Conservation (phyloP, 2,797 vertebrate genomes). For the Ataeniobius toweri region DNA sequence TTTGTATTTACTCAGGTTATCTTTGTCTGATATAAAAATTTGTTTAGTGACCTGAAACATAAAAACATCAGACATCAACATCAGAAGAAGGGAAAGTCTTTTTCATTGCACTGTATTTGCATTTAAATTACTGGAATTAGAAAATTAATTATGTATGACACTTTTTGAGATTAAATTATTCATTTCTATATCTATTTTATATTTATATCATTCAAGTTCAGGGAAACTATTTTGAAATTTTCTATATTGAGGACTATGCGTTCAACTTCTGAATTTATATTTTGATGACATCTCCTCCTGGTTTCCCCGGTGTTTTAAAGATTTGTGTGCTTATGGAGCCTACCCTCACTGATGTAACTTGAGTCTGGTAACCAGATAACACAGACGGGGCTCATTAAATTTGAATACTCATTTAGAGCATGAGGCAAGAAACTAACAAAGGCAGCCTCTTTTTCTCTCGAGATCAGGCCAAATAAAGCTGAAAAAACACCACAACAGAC, state of each 20-base stretch:
- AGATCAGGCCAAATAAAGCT: slow-evolving; percentile 4
- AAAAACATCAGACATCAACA: background rate
- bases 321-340: slow-evolving; percentile 24
- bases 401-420: slow-evolving; percentile 72
- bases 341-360: slow-evolving; percentile 64
- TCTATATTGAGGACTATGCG: background rate
- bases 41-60: background rate
- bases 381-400: slow-evolving; percentile 79
- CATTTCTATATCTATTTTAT: background rate
- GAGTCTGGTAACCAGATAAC: slow-evolving; percentile 81
- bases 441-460: background rate
- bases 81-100: background rate
- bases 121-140: background rate
- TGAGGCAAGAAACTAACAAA: slow-evolving; percentile 52
- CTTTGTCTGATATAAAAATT: background rate
- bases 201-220: background rate
- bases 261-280: background rate
- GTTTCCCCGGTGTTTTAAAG: slow-evolving; percentile 2
- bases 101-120: background rate
- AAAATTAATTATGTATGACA: background rate
- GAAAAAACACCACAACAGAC: background rate
- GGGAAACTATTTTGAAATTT: background rate
- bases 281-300: background rate
- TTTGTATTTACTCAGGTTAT: background rate
- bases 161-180: background rate